Conservation (phyloP, 2,888 invertebrate genomes). For the Athalia cordata region DNA sequence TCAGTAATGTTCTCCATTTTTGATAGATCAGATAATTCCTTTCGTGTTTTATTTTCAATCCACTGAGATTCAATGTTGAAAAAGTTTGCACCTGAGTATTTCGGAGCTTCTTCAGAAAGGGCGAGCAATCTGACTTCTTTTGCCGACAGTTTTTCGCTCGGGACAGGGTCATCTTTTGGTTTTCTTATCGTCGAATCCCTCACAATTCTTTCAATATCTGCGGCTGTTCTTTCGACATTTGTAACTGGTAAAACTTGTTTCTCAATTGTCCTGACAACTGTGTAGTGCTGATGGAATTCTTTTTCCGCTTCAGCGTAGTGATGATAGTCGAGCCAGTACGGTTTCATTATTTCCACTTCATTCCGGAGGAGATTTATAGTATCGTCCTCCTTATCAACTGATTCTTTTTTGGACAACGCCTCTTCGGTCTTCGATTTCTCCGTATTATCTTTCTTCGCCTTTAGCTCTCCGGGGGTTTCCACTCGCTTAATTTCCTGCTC, state of each 20-base stretch:
- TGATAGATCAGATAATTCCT: background rate
- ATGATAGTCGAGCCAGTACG: conserved; percentile 65
- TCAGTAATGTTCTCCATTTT: background rate
- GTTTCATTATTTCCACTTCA: conserved; percentile 53
- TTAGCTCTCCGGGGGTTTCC: background rate
- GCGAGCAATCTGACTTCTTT: conserved; percentile 50
- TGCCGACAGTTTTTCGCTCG: conserved; percentile 34
- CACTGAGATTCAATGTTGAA: conserved; percentile 56
- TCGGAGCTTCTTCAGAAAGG: conserved; percentile 53
- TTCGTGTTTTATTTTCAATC: conserved; percentile 46
- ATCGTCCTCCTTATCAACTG: conserved; percentile 9
- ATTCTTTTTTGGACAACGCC: conserved; percentile 9
- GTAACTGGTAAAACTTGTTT: conserved; percentile 54
- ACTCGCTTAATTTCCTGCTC: background rate
- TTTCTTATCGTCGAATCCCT: conserved; percentile 64
- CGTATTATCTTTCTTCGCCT: conserved; percentile 27
- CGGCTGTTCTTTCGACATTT: conserved; percentile 47
- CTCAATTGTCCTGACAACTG: conserved; percentile 59
- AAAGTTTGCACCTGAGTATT: conserved; percentile 54
- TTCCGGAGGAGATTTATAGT: conserved; percentile 15
- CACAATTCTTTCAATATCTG: conserved; percentile 62
- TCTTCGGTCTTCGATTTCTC: conserved; percentile 19
- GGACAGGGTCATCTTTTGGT: conserved; percentile 30
- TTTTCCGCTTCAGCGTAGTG: conserved; percentile 62
- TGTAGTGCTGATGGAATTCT: conserved; percentile 62